Percentiles rank a stretch among this genome's conserved stretches.
phyloP scores from a whole-genome alignment of 2,888 invertebrate species.

The Parnassius smintheus region DNA sequence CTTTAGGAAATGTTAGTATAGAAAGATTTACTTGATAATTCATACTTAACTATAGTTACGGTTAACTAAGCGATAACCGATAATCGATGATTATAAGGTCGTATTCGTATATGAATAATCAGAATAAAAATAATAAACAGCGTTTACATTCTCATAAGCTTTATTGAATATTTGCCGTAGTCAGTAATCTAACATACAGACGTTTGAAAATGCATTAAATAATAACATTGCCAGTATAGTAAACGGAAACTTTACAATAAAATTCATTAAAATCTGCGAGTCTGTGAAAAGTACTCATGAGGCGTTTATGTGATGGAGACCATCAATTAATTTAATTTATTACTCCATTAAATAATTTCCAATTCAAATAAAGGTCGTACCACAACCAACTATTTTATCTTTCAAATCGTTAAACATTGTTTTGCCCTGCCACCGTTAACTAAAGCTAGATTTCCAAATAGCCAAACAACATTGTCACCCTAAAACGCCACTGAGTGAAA shows the following conservation, averaged over 20 bases:
- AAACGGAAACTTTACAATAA: conserved; percentile 5
- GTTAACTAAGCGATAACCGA: no score
- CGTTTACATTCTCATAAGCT: conserved; percentile 36
- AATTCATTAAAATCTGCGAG: not conserved
- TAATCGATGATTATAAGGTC: no score
- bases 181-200: conserved; percentile 9
- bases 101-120: not conserved
- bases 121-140: conserved; percentile 16
- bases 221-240: conserved; percentile 7
- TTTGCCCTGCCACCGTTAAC: not conserved
- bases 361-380: no score
- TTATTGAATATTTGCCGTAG: conserved; percentile 51
- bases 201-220: conserved; percentile 1
- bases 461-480: not conserved
- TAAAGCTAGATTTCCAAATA: not conserved
- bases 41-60: no score
- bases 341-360: no score
- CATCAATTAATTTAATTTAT: no score
- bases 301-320: not conserved
- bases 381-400: no score
- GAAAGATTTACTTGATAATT: no score
- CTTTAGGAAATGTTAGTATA: no score
- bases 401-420: not conserved
- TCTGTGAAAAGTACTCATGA: conserved; percentile 1
- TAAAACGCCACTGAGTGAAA: conserved; percentile 9